A percentile compares a stretch with the other conserved stretches of the same genome.
phyloP scores from a whole-genome alignment of 2,888 invertebrate genomes.

The Latheticus oryzae region DNA sequence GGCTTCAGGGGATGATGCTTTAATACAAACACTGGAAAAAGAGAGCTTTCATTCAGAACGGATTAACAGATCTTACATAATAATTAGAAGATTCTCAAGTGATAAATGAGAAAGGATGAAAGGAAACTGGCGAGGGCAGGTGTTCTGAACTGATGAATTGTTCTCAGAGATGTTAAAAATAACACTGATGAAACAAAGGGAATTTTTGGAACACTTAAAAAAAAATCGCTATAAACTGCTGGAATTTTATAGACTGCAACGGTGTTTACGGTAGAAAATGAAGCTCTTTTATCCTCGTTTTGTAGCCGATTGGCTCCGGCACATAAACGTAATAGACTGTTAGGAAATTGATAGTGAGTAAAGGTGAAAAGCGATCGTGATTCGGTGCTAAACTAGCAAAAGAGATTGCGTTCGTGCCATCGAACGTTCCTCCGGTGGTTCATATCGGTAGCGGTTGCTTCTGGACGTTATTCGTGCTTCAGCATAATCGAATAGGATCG shows the following conservation, averaged over 20 bases:
- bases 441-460: slow-evolving; percentile 35
- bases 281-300: slow-evolving; percentile 58
- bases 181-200: no score
- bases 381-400: slow-evolving; percentile 58
- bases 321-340: slow-evolving; percentile 61
- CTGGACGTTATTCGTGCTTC: slow-evolving; percentile 55
- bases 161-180: no score
- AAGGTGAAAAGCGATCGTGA: slow-evolving; percentile 62
- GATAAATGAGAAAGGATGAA: no score
- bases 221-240: no score
- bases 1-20: slow-evolving; percentile 46
- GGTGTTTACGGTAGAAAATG: no score
- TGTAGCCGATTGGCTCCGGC: slow-evolving; percentile 56
- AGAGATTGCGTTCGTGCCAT: slow-evolving; percentile 60
- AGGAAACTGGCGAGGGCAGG: no score
- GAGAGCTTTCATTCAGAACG: slow-evolving; percentile 49
- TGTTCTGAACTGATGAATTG: no score
- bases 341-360: slow-evolving; percentile 61
- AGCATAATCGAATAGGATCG: slow-evolving; percentile 62
- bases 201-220: no score
- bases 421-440: slow-evolving; percentile 41
- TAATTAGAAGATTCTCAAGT: slow-evolving; percentile 20
- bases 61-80: slow-evolving; percentile 49
- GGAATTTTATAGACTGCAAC: no score
- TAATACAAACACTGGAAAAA: slow-evolving; percentile 49